Conservation (phyloP, 2,113 vertebrate species). For the Hippopotamus amphibius region DNA sequence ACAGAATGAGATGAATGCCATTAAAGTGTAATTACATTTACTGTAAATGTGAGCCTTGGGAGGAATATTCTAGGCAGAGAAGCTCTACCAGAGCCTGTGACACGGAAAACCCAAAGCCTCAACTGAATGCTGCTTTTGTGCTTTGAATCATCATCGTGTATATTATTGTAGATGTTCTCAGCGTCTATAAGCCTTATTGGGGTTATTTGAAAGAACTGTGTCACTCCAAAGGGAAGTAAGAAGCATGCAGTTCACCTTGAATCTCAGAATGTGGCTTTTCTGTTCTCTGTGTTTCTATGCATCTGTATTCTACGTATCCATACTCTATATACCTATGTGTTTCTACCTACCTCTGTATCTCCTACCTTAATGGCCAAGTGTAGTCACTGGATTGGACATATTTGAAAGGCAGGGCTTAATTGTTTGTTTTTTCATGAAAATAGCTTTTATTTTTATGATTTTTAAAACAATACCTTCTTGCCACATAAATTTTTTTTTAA, state of each 20-base stretch:
- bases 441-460: neutral
- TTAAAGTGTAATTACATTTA: slow-evolving; percentile 70
- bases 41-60: slow-evolving; percentile 63
- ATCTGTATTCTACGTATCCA: neutral
- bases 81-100: neutral
- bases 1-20: slow-evolving; percentile 63
- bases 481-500: neutral
- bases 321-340: too few relatives aligned
- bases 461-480: slow-evolving; percentile 19
- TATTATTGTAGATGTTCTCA: neutral
- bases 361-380: neutral
- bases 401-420: neutral
- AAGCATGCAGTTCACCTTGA: neutral
- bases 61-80: slow-evolving; percentile 36
- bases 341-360: neutral
- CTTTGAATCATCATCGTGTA: neutral
- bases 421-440: neutral
- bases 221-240: neutral
- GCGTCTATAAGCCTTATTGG: neutral
- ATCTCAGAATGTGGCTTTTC: neutral
- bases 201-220: neutral
- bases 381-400: accelerated
- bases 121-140: neutral
- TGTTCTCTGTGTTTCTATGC: neutral
- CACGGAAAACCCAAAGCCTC: neutral